Conservation (phyloP, 2,113 vertebrate species). For the Serinus canaria region DNA sequence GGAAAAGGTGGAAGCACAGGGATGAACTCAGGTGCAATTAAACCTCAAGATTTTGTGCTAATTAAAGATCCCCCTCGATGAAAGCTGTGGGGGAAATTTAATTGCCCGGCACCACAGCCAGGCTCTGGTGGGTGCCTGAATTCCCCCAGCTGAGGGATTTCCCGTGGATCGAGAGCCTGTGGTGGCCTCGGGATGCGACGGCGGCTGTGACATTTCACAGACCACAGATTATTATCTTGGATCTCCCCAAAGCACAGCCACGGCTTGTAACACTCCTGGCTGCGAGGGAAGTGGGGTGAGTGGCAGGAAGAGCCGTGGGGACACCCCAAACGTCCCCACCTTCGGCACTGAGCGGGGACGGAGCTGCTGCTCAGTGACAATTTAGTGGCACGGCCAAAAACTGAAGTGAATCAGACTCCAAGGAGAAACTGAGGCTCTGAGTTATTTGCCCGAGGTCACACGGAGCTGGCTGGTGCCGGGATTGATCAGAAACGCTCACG, state of each 20-base stretch:
- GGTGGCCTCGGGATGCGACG: background rate
- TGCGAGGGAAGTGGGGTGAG: background rate
- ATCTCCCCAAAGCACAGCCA: background rate
- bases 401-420: background rate
- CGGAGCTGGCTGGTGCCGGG: accelerated
- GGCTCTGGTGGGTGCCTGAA: background rate
- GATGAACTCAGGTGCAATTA: background rate
- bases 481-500: accelerated
- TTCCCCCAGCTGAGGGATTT: background rate
- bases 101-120: accelerated
- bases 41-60: background rate
- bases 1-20: background rate
- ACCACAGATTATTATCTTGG: background rate
- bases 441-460: accelerated
- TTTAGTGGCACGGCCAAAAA: background rate
- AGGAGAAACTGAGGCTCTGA: background rate
- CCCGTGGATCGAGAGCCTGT: accelerated
- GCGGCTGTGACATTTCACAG: background rate
- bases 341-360: accelerated
- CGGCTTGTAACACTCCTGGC: background rate
- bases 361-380: accelerated
- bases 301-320: background rate
- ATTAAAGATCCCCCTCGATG: background rate
- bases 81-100: background rate
- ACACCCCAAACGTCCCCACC: background rate